Evolutionary conservation across 2,113 vertebrate genomes (phyloP).

Genomic region (Entelurus aequoreus): DNA sequence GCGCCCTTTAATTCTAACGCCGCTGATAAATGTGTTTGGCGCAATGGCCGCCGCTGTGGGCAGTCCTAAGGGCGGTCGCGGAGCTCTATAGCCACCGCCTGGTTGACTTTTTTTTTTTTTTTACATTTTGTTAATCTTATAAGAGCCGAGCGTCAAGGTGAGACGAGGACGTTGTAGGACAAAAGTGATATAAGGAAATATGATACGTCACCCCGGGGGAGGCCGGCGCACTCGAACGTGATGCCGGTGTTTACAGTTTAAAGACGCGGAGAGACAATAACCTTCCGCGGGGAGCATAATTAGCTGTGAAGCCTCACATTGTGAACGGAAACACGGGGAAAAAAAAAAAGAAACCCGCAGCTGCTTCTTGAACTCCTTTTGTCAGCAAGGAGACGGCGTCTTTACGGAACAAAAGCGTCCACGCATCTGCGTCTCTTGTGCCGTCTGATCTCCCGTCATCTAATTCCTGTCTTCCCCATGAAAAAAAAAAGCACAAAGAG

Average conservation of each 20-base stretch:
- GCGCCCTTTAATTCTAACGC: conserved; percentile 63
- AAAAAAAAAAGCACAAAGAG: conserved; percentile 42
- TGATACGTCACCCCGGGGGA: conserved; percentile 34
- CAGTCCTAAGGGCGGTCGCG: conserved; percentile 59
- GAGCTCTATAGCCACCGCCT: conserved; percentile 54
- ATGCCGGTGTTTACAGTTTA: conserved; percentile 48
- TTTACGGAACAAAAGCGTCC: conserved; percentile 49
- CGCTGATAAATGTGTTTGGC: conserved; percentile 70
- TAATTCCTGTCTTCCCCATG: conserved; percentile 48
- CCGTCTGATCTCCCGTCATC: conserved; percentile 41
- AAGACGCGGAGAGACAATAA: conserved; percentile 41
- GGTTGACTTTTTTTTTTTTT: conserved; percentile 51
- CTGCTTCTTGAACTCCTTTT: conserved; percentile 41
- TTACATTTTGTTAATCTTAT: conserved; percentile 67
- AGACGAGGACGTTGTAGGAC: conserved; percentile 65
- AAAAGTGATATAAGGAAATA: conserved; percentile 43
- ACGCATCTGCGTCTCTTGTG: conserved; percentile 26
- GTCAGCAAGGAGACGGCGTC: conserved; percentile 27
- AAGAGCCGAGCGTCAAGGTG: conserved; percentile 57
- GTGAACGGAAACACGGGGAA: conserved; percentile 38
- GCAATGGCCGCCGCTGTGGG: conserved; percentile 60
- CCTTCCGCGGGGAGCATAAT: conserved; percentile 46
- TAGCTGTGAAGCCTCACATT: conserved; percentile 46
- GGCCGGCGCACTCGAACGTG: conserved; percentile 19
- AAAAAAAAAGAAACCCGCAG: conserved; percentile 37